A percentile compares a stretch with the other conserved stretches of the same genome.
Evolutionary conservation across 2,888 invertebrate species (phyloP).

Genomic region (Panopea generosa): DNA sequence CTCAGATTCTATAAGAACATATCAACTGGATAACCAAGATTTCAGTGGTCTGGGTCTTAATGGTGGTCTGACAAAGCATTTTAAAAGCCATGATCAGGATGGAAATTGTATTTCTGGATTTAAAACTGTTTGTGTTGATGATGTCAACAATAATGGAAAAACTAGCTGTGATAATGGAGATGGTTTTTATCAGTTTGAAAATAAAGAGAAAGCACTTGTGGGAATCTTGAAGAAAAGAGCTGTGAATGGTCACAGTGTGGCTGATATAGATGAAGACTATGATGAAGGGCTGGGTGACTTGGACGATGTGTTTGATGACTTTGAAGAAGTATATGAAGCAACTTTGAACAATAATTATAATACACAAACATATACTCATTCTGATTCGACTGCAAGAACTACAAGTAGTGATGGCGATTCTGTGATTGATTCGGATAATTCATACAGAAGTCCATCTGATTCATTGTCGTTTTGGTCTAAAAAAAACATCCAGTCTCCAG

Average conservation of each 20-base stretch:
- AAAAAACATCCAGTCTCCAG: too few species aligned
- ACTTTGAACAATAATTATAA: constrained; percentile 10
- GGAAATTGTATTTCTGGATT: too few species aligned
- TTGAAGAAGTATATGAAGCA: constrained; percentile 56
- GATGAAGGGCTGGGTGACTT: constrained; percentile 59
- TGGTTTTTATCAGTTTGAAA: not conserved
- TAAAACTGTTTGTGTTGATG: too few species aligned
- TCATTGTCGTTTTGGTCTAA: not conserved
- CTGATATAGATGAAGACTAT: constrained; percentile 43
- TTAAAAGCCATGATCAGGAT: too few species aligned
- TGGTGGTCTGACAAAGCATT: too few species aligned
- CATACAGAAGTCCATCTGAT: not conserved
- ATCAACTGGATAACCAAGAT: not conserved
- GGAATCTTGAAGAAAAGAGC: constrained; percentile 26
- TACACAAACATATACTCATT: too few species aligned
- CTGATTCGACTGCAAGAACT: not conserved
- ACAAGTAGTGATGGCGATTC: constrained; percentile 8
- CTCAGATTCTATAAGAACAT: constrained; percentile 6
- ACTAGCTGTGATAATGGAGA: not conserved
- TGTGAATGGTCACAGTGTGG: not conserved
- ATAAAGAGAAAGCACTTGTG: constrained; percentile 20
- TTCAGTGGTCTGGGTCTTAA: too few species aligned
- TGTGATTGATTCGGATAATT: not conserved
- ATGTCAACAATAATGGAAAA: constrained; percentile 1
- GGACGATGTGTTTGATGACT: constrained; percentile 60